Evolutionary conservation across 2,113 vertebrate species (phyloP).

Genomic region (Dermatemys mawii): DNA sequence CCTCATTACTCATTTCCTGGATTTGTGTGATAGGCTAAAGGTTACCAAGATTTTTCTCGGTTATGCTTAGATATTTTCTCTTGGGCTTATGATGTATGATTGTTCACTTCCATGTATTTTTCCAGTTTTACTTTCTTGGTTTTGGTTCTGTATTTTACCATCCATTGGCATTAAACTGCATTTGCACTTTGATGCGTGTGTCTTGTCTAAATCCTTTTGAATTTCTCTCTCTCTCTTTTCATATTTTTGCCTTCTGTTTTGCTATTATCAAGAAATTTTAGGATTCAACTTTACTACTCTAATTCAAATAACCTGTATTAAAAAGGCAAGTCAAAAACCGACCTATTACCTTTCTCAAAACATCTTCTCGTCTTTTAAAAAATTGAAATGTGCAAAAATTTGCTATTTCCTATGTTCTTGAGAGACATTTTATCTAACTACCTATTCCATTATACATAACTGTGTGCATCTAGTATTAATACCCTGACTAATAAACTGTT

Average conservation of each 20-base stretch:
- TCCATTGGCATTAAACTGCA: background rate
- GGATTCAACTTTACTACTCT: background rate
- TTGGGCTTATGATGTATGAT: background rate
- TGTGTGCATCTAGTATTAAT: background rate
- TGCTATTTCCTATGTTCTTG: background rate
- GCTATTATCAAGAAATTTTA: background rate
- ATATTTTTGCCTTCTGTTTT: background rate
- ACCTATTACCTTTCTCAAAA: background rate
- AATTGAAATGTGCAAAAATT: background rate
- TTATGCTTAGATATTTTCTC: background rate
- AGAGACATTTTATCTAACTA: background rate
- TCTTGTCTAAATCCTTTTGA: background rate
- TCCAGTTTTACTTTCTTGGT: background rate
- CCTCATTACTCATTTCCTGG: background rate
- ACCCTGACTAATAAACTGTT: background rate
- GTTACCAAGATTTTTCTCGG: background rate
- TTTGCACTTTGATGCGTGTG: background rate
- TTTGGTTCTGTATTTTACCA: background rate
- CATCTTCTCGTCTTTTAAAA: background rate
- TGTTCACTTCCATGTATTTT: rapidly evolving
- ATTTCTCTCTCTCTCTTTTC: background rate
- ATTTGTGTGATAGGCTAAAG: constrained; percentile 7
- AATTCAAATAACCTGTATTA: background rate
- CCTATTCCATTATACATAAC: background rate
- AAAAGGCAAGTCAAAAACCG: background rate